Evolutionary conservation across 1,140 invertebrate genomes (phyloP), one percentile per base, ranked within the genome.

Genomic region (Penaeus japonicus): DNA sequence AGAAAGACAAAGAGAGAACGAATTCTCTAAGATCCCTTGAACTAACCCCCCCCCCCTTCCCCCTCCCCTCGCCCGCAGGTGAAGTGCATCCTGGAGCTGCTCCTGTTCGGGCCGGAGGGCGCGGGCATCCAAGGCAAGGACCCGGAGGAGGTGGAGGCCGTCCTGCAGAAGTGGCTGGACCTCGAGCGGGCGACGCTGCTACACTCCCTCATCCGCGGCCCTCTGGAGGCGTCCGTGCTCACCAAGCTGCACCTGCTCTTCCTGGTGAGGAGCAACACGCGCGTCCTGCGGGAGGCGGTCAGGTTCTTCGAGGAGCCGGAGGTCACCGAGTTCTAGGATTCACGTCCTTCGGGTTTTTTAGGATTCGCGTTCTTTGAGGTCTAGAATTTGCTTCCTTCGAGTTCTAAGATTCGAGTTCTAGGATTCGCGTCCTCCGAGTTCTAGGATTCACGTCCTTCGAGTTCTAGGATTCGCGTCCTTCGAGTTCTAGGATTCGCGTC

Each of bases 171-270:
- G 65, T 97, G 96, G 96, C 92, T 97, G 59, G 96, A 97, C 91
- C 92, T 97, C 18, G 96, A 97, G 91, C 93, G 96, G 30, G 96
- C 96, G 3, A 97, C 95, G 0, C 95, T 96, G 1, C 92, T 97
- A 4, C 96, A 97, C 89, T 95, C 96, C 0, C 91, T 97, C 15
- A 96, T 97, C 0, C 94, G 95, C 77, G 95, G 95, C 0, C 94
- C 95, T 86, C 84, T 89, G 39, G 95, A 96, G n/a, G 91, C 96
- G 65, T 95, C 95, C 55, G 94, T 96, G 5, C 95, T 95, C 88
- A 96, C 97, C 91, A 96, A 96, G 91, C 95, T 95, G 91, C 96
- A 96, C 91, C 92, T 97, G 18, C 94, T 96, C 91, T 97, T 97
- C 92, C 94, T 97, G 90, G 96, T 97, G 7, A 93, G 96, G 77